Percentiles rank a stretch among this genome's conserved stretches.
phyloP scores from a whole-genome alignment of 2,888 invertebrate species.

The Euplexia lucipara region DNA sequence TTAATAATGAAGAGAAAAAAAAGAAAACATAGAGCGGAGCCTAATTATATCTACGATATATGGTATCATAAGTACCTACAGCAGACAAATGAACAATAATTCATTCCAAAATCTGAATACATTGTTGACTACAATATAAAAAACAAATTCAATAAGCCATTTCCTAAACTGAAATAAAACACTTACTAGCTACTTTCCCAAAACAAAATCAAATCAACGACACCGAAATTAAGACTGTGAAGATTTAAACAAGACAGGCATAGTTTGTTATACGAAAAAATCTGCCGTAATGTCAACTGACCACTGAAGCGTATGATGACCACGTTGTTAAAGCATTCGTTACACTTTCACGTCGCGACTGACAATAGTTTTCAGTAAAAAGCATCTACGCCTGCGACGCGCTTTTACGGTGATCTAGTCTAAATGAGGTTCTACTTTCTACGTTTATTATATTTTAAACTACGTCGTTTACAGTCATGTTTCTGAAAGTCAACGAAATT shows the following conservation, averaged over 20 bases:
- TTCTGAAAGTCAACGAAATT: conserved; percentile 9
- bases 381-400: conserved; percentile 31
- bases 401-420: conserved; percentile 34
- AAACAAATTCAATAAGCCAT: neutral
- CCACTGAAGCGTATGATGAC: conserved; percentile 50
- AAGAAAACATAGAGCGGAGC: no score
- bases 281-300: conserved; percentile 42
- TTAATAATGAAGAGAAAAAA: no score
- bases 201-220: conserved; percentile 19
- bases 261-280: conserved; percentile 47
- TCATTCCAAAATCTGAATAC: no score
- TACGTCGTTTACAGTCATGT: neutral
- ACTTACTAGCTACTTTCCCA: conserved; percentile 31
- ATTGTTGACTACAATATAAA: no score
- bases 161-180: neutral
- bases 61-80: no score
- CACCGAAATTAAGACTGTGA: conserved; percentile 25
- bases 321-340: conserved; percentile 42
- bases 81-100: no score
- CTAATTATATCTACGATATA: no score
- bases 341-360: conserved; percentile 60
- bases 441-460: conserved; percentile 10
- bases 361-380: conserved; percentile 57
- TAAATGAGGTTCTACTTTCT: conserved; percentile 33
- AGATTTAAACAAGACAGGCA: conserved; percentile 30